Conservation (phyloP, 2,113 vertebrate genomes). For the Progne subis region DNA sequence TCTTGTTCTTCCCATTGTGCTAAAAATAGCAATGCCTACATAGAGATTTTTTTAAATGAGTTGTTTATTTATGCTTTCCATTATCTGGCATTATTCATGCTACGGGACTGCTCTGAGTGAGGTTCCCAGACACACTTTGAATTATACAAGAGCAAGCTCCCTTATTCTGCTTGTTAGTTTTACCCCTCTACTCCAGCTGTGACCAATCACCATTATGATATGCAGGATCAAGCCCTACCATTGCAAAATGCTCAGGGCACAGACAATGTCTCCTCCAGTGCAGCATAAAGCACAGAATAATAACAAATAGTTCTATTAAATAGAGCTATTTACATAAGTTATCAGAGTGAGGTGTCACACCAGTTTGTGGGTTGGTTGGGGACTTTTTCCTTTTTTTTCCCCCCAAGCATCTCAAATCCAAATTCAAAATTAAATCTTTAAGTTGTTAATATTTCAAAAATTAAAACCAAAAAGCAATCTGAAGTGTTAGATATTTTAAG, state of each 20-base stretch:
- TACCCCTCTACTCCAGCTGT: not conserved
- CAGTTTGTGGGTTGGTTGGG: not conserved
- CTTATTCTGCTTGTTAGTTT: not conserved
- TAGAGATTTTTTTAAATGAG: not conserved
- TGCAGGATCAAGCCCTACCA: not conserved
- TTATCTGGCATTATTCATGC: not conserved
- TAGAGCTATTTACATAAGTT: not conserved
- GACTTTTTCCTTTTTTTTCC: too few species aligned
- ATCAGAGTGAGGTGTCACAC: not conserved
- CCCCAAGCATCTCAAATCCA: not conserved
- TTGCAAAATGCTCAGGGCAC: not conserved
- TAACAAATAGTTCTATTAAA: constrained; percentile 1
- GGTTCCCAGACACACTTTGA: not conserved
- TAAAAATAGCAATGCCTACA: not conserved
- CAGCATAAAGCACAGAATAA: not conserved
- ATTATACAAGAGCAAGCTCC: not conserved
- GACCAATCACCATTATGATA: not conserved
- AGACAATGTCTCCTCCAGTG: not conserved
- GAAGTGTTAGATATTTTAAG: not conserved
- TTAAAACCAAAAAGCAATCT: not conserved
- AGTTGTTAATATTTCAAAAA: not conserved
- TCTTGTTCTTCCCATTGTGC: not conserved
- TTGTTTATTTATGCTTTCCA: not conserved
- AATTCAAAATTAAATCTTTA: not conserved
- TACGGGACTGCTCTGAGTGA: not conserved